Base-by-base conservation (phyloP, 2,888 invertebrate species). In the Oasisia sp. region DNA sequence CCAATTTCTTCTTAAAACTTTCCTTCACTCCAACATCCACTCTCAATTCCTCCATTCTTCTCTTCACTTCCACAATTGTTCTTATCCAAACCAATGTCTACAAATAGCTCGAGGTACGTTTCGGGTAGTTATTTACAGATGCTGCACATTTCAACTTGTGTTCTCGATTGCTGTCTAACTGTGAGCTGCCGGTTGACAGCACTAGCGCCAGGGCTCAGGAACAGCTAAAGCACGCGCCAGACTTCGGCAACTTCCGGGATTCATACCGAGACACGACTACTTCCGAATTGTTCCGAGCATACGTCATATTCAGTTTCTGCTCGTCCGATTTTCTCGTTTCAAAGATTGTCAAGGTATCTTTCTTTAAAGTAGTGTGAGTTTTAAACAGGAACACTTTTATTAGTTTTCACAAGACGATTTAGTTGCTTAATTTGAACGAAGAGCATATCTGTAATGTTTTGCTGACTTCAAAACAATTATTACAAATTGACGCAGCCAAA, bases 231-330 rank as follows among this genome's bases (percentile, higher is more conserved):
- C 19, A n/a, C 74, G 27, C 74, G 44, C 91, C 92, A n/a, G 92
- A 93, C 50, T 93, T 94, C 91, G 32, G 89, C 32, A 92, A 94
- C 50, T 74, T 91, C 11, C 90, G 50, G 74, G 93, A 93, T 9
- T 94, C 94, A 0, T 95, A 94, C 92, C 92, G 93, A 58, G 92
- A 92, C 12, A 94, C 94, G 92, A 92, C 94, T 7, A 92, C 92
- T 4, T 92, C 91, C 91, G 95, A 95, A 32, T 90, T 95, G 27
- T 44, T 94, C 14, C 92, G 95, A 32, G 94, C 95, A 0, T 93
- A 94, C 56, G 32, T 94, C 32, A 94, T 95, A 2, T 94, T 95
- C 56, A 93, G 93, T 58, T 89, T 95, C 32, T 95, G 95, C 91
- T 94, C 95, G 0, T 93, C 94, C 92, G 94, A 95, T 19, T 90